Evolutionary conservation across 2,888 invertebrate genomes (phyloP), one percentile per base, ranked within the genome.

Genomic region (Adelphocoris suturalis): DNA sequence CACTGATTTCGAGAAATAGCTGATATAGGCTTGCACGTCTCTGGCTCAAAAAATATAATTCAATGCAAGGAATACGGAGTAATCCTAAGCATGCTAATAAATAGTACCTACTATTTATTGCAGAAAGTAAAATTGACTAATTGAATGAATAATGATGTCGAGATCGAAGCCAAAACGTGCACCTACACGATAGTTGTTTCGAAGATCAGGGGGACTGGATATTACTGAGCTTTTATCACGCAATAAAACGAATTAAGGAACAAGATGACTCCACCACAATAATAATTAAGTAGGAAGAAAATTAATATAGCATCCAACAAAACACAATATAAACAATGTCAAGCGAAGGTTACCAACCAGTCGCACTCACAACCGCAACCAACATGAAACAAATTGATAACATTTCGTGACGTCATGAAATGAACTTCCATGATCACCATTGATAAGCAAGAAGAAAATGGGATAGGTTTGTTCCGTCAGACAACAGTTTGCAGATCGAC

Each of bases 251-350:
- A 68, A 68, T 19, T 37, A 37, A 19, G n/a, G 61, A 16, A 61
- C 61, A 61, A 16, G 9, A 19, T 2, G 2, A 19, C 9, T 61
- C 16, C 19, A 61, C 19, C n/a, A 19, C 5, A 61, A 61, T 19
- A 16, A 9, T 16, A n/a, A 61, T 19, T 16, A 19, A 68, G 23
- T 12, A 12, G 12, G 23, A 68, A 68, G 19, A 19, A 12, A 68
- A 7, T 68, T 27, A 2, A n/a, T 16, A 61, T 19, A 68, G 5
- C 68, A 23, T 68, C 23, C 68, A 68, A 27, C 19, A 68, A 23
- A 23, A 68, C 68, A 68, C 11, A 19, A 23, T 23, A 68, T 23
- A 68, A 61, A 61, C 61, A 68, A 68, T 68, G 68, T 68, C 68
- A 68, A 19, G 68, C 19, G 68, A 68, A 68, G 68, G 68, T 68